Evolutionary conservation across 2,797 vertebrate species (phyloP).

Genomic region (Vipera latastei): DNA sequence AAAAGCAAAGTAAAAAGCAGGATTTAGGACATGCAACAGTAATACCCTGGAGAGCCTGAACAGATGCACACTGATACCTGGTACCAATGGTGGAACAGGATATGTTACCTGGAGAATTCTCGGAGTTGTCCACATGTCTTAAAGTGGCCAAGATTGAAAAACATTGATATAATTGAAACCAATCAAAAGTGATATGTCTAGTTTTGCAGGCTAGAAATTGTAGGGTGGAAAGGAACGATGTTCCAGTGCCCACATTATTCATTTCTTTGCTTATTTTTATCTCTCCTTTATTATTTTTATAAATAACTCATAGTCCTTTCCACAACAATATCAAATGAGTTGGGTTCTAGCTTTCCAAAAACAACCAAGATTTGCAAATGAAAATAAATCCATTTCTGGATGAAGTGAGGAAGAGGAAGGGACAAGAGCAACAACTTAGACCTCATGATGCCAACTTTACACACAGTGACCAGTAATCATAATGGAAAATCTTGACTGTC

Average conservation of each 20-base stretch:
- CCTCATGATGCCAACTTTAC: constrained; percentile 3
- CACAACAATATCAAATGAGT: background rate
- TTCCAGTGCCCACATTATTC: background rate
- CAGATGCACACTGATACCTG: background rate
- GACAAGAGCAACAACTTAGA: background rate
- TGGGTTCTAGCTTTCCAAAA: background rate
- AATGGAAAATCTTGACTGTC: constrained; percentile 42
- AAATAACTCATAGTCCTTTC: background rate
- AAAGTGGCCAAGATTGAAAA: background rate
- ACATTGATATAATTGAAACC: background rate
- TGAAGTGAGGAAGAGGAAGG: background rate
- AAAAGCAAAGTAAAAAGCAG: background rate
- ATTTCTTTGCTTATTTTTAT: background rate
- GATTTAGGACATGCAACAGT: background rate
- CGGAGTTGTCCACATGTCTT: background rate
- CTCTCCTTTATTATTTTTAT: background rate
- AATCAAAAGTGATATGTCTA: background rate
- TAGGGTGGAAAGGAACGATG: background rate
- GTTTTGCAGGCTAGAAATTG: background rate
- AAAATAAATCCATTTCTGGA: background rate
- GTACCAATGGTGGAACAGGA: no score
- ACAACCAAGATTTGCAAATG: background rate
- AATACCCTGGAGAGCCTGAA: background rate
- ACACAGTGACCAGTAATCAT: constrained; percentile 7
- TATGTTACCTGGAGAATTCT: background rate